Evolutionary conservation across 2,113 vertebrate species (phyloP).

Genomic region (Pollimyrus isidori): DNA sequence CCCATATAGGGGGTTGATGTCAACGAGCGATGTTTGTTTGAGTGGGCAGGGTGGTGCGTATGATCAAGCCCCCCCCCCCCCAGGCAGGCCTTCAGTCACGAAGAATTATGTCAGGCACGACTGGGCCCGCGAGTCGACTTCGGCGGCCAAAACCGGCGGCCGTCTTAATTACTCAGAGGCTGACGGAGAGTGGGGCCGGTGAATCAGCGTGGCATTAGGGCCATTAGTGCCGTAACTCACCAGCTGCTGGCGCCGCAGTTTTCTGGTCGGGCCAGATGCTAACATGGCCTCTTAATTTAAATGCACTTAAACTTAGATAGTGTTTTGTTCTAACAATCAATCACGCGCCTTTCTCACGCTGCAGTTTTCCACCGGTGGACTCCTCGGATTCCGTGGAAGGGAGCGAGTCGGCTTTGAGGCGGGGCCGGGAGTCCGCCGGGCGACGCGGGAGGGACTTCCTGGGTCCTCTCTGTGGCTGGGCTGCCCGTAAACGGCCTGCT

Average conservation of each 20-base stretch:
- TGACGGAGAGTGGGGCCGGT: neutral
- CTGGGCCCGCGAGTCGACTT: neutral
- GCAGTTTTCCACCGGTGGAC: neutral
- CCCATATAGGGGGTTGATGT: neutral
- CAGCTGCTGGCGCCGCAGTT: neutral
- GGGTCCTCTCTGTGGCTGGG: neutral
- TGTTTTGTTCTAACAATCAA: neutral
- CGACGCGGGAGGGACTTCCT: neutral
- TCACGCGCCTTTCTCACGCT: neutral
- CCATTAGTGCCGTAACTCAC: constrained; percentile 6
- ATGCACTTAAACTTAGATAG: neutral
- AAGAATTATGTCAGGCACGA: neutral
- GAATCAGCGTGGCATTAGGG: neutral
- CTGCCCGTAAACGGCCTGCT: neutral
- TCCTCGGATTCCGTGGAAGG: neutral
- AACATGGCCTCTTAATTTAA: constrained; percentile 6
- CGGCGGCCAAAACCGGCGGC: neutral
- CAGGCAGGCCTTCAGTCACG: neutral
- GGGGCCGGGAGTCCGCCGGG: neutral
- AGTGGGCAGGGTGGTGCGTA: neutral
- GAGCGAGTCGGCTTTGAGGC: neutral
- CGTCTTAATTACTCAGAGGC: neutral
- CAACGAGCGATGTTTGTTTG: neutral
- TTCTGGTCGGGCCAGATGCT: neutral
- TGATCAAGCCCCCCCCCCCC: no score